These are phyloP conservation scores for Ecdyonurus torrentis DNA, from an alignment of 2,888 invertebrate genomes.

Conservation along the genomic window DNA sequence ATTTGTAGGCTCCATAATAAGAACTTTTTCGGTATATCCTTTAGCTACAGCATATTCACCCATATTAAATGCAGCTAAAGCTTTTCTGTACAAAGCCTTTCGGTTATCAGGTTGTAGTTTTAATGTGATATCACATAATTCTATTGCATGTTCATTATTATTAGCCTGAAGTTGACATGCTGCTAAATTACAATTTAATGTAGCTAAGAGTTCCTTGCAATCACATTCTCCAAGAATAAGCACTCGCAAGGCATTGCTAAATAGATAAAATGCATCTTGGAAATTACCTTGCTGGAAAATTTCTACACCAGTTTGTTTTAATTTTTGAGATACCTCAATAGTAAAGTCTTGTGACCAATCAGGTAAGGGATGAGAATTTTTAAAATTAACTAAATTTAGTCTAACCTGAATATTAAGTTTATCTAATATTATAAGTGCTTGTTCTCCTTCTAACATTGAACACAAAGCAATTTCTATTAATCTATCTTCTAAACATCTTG, in stretches of 20 bases:
- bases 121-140: slow-evolving; percentile 37
- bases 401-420: background rate
- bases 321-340: background rate
- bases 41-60: slow-evolving; percentile 21
- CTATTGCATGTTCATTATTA: slow-evolving; percentile 46
- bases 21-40: background rate
- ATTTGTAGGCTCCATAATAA: background rate
- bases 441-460: background rate
- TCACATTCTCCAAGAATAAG: slow-evolving; percentile 42
- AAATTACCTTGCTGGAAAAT: slow-evolving; percentile 44
- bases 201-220: slow-evolving; percentile 40
- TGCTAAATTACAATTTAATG: slow-evolving; percentile 65
- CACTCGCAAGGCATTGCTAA: slow-evolving; percentile 55
- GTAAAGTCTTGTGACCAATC: slow-evolving; percentile 31
- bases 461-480: background rate
- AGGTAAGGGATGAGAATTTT: slow-evolving; percentile 25
- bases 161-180: slow-evolving; percentile 56
- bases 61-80: slow-evolving; percentile 26
- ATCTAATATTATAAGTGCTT: background rate
- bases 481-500: background rate
- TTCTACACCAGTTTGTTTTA: slow-evolving; percentile 31
- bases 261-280: slow-evolving; percentile 53
- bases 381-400: slow-evolving; percentile 13
- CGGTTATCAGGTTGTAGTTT: slow-evolving; percentile 27
- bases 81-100: slow-evolving; percentile 33